Evolutionary conservation across 2,888 invertebrate genomes (phyloP).

Genomic region (Torymus auratus): DNA sequence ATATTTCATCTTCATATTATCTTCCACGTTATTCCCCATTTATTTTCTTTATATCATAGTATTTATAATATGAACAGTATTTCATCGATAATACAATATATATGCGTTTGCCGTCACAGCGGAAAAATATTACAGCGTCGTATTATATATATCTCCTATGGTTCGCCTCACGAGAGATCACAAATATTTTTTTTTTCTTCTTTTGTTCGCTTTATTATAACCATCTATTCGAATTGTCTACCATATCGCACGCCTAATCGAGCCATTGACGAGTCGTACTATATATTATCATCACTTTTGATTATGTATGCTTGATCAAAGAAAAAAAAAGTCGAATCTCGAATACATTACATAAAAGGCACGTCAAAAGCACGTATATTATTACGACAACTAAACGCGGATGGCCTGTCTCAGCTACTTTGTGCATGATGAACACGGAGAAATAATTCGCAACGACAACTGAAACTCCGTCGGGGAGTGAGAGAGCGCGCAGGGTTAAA

Average conservation of each 20-base stretch:
- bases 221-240: conserved; percentile 38
- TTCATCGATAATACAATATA: conserved; percentile 46
- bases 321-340: no score
- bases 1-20: conserved; percentile 5
- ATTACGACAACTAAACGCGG: no score
- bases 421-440: no score
- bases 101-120: conserved; percentile 48
- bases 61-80: conserved; percentile 50
- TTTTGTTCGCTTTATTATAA: conserved; percentile 3
- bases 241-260: background rate
- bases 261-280: conserved; percentile 44
- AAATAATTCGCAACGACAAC: no score
- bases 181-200: conserved; percentile 45
- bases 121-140: conserved; percentile 55
- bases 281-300: background rate
- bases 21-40: no score
- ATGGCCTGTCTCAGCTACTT: no score
- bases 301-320: no score
- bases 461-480: no score
- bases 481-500: no score
- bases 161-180: conserved; percentile 45
- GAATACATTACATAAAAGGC: no score
- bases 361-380: no score
- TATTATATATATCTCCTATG: conserved; percentile 19
- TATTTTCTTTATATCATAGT: conserved; percentile 30